A percentile compares a stretch with the other conserved stretches of the same genome.
Conservation (phyloP, 92 coral and sea anemone genomes). For the Blastomussa wellsi region DNA sequence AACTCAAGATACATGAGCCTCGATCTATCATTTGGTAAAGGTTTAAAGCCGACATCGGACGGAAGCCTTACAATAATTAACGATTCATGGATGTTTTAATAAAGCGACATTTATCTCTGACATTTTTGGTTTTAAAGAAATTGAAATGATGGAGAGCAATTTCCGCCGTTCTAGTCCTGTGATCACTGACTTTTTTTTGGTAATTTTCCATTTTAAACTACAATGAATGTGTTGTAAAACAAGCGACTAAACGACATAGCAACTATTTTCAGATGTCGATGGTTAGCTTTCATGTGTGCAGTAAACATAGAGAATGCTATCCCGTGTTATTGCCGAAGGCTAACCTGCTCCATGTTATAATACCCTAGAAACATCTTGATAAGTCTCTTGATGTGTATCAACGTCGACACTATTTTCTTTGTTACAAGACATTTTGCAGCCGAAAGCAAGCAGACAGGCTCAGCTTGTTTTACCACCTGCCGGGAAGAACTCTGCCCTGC, state of each 20-base stretch:
- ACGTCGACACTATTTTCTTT: constrained; percentile 1
- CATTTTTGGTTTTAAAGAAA: background rate
- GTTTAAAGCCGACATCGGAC: constrained; percentile 7
- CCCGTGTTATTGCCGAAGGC: background rate
- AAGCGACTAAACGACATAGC: background rate
- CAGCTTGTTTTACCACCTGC: background rate
- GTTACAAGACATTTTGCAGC: background rate
- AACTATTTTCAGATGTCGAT: background rate
- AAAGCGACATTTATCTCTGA: background rate
- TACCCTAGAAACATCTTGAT: background rate
- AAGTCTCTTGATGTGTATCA: background rate
- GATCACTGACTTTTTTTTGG: constrained; percentile 6
- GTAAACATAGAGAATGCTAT: background rate
- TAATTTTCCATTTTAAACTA: background rate
- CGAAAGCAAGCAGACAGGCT: background rate
- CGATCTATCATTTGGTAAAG: constrained; percentile 22
- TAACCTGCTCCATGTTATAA: background rate
- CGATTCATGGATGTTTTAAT: constrained; percentile 5
- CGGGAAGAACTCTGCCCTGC: background rate
- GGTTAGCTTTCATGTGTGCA: background rate
- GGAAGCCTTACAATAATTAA: constrained; percentile 7
- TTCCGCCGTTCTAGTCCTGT: background rate
- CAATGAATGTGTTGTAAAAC: background rate
- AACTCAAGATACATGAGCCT: constrained; percentile 24
- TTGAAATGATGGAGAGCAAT: constrained; percentile 14